Base-by-base conservation (phyloP, 2,113 vertebrate genomes). In the Melanotaenia duboulayi region DNA sequence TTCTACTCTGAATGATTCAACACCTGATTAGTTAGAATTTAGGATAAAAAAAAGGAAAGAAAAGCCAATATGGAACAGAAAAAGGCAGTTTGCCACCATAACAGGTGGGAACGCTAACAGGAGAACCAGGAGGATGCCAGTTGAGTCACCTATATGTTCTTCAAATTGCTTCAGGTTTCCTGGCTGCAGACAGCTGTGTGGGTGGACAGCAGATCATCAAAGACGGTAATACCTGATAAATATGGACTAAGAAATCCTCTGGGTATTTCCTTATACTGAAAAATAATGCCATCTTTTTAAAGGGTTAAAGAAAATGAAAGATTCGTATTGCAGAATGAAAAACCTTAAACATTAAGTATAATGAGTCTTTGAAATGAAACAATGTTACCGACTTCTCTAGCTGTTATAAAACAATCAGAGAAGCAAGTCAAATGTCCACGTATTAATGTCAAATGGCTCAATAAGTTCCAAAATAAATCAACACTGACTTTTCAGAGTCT, bases 151-250 rank as follows among this genome's bases (percentile, higher is more conserved):
- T 37, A 50, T 28, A 10, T n/a, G 42, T 37, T 52, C 32, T 9
- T 66, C 62, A 54, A 55, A 40, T 66, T 35, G 40, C 56, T 66
- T 66, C 62, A 72, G 48, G 66, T 65, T 37, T 2, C 12, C 32
- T 25, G 17, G 50, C 16, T 44, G 20, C 42, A 58, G 62, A 67
- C 64, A 74, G 35, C 23, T 22, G 44, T 58, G 46, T 68, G 58
- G 63, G 76, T 62, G 23, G 17, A 72, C 76, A 16, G 16, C 6
- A 17, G 23, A 32, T 64, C 37, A 65, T 46, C 25, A 25, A 37
- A n/a, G 48, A 52, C 48, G 25, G 19, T 12, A 48, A 54, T 48
- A 52, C 58, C 44, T 65, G 40, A 57, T 32, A 1, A 44, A 20
- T 37, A 16, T 25, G 12, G 50, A 12, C 22, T 12, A 65, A 39